phyloP scores from a whole-genome alignment of 1,140 invertebrate species.

The Telenomus remus region DNA sequence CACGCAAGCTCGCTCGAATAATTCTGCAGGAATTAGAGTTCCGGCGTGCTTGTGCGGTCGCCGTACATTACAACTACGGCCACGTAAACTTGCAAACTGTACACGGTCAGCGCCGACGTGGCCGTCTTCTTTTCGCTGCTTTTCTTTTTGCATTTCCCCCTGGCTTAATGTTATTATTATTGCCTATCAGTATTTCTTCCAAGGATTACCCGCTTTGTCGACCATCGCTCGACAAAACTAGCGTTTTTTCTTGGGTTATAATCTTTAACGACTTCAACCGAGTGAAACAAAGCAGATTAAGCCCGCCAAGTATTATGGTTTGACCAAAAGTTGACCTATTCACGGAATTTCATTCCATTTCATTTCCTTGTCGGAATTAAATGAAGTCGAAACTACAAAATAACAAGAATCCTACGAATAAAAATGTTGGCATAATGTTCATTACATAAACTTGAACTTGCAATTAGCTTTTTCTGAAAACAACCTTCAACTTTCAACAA shows the following conservation, averaged over 20 bases:
- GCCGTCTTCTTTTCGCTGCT: not conserved
- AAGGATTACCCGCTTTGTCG: constrained; percentile 1
- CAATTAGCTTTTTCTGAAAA: too few relatives aligned
- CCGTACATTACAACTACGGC: constrained; percentile 48
- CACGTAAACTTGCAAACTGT: constrained; percentile 42
- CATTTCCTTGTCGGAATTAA: too few relatives aligned
- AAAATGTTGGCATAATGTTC: too few relatives aligned
- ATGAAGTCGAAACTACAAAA: too few relatives aligned
- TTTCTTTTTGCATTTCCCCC: constrained; percentile 26
- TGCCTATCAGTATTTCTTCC: constrained; percentile 18
- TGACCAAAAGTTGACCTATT: too few relatives aligned
- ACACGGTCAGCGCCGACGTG: constrained; percentile 3
- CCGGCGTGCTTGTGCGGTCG: constrained; percentile 38
- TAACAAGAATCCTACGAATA: too few relatives aligned
- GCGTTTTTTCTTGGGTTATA: constrained; percentile 4
- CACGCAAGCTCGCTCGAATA: constrained; percentile 55
- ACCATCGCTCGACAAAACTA: not conserved
- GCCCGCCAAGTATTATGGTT: too few relatives aligned
- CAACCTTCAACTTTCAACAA: too few relatives aligned
- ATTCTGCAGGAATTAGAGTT: constrained; percentile 61
- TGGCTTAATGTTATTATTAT: constrained; percentile 27
- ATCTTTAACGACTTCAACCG: not conserved
- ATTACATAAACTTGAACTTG: too few relatives aligned
- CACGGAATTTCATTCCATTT: too few relatives aligned
- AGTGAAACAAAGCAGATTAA: too few relatives aligned